Conservation (phyloP, 1,140 invertebrate species). For the Lasioglossum albipes region DNA sequence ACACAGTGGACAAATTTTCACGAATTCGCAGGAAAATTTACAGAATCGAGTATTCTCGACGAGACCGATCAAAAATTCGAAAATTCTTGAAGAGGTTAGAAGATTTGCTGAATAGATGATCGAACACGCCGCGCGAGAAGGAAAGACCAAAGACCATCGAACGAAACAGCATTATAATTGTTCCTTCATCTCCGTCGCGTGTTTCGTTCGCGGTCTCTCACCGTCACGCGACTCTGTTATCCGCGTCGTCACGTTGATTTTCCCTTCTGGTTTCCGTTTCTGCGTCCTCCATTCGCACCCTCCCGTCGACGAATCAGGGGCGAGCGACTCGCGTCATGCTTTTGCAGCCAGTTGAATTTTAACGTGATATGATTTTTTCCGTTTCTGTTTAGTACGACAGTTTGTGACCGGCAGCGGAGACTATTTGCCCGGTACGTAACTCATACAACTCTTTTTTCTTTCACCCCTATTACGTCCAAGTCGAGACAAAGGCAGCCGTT, state of each 20-base stretch:
- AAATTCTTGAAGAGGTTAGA: too few relatives aligned
- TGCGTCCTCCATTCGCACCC: neutral
- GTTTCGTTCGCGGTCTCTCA: too few relatives aligned
- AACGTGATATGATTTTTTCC: conserved; percentile 80
- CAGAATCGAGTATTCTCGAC: too few relatives aligned
- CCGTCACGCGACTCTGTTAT: too few relatives aligned
- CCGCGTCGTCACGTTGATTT: neutral
- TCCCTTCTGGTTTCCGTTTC: neutral
- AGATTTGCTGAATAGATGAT: too few relatives aligned
- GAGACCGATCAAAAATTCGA: too few relatives aligned
- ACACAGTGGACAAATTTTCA: too few relatives aligned
- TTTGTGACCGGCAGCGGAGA: conserved; percentile 86
- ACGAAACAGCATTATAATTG: too few relatives aligned
- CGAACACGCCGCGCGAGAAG: too few relatives aligned
- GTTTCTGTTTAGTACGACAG: conserved; percentile 86
- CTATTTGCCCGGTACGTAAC: conserved; percentile 86
- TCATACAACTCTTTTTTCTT: conserved; percentile 77
- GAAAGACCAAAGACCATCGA: too few relatives aligned
- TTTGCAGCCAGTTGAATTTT: conserved; percentile 68
- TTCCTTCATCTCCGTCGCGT: too few relatives aligned
- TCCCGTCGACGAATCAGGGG: conserved; percentile 68
- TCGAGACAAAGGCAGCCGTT: conserved; percentile 54
- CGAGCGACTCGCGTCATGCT: conserved; percentile 64
- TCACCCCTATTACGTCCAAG: conserved; percentile 68
- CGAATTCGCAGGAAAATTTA: too few relatives aligned